Conservation (phyloP, 2,797 vertebrate genomes). For the Acrocephalus scirpaceus region DNA sequence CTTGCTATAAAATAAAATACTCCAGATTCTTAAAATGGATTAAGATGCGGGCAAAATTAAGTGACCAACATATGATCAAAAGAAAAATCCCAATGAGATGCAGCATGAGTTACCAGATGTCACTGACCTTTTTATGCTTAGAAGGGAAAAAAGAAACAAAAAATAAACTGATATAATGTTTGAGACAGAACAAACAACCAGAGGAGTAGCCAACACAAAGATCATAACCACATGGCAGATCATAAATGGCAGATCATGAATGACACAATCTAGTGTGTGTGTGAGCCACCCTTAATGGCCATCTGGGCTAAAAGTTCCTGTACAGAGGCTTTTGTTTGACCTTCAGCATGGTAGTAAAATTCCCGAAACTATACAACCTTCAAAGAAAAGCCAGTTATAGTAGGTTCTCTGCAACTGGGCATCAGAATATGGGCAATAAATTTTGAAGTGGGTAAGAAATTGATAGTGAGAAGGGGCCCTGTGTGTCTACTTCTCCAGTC, state of each 20-base stretch:
- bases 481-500: not conserved
- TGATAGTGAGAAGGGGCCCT: not conserved
- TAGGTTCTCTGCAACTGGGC: not conserved
- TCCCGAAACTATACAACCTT: not conserved
- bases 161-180: not conserved
- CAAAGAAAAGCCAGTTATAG: not conserved
- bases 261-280: not conserved
- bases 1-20: not conserved
- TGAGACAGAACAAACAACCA: not conserved
- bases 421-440: not conserved
- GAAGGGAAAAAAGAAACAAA: not conserved
- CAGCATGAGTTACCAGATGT: not conserved
- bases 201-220: not conserved
- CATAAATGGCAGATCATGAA: not conserved
- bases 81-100: not conserved
- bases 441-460: not conserved
- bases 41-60: not conserved
- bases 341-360: not conserved
- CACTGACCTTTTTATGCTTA: not conserved
- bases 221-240: not conserved
- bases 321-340: not conserved
- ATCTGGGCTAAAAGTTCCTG: not conserved
- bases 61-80: rapidly evolving
- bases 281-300: not conserved
- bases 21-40: not conserved